Base-by-base conservation (phyloP, 1,140 invertebrate species). In the Apolygus lucorum region DNA sequence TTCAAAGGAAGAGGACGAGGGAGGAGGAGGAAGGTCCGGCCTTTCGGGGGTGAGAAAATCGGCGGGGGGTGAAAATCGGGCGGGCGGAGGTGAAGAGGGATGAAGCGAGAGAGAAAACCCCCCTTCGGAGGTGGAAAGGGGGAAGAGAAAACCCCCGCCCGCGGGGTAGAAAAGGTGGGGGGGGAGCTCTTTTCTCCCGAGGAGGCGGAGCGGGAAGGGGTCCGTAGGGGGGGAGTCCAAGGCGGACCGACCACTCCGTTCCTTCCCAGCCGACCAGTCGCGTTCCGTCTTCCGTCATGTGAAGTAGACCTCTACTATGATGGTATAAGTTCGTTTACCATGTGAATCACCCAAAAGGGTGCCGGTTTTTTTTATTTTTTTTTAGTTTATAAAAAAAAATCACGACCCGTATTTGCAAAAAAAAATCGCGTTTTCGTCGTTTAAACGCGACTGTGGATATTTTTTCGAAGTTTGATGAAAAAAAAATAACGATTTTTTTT, bases 361-460 rank as follows among this genome's bases (percentile, higher is more conserved):
- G 54, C 54, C 54, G 54, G 54, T 59, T 59, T 59, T 59, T 59
- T 59, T 59, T 59, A 17, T 17, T 59, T 59, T 59, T 11, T 59
- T 59, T 59, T 59, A 11, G 4, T 13, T 59, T 59, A 14, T 21
- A 59, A 59, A 11, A 59, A 4, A 13, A 11, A 22, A 22, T 11
- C 8, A 59, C 8, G 22, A 59, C 8, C 11, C 11, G 54, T 24
- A 22, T 4, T 4, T 21, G 22, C 54, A 11, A 13, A 59, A 4
- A 11, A 59, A 59, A 59, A 49, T 11, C 34, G 34, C 34, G 34
- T 11, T 42, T 42, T 42, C 34, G 34, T 42, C 34, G 17, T 42
- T 42, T n/a, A n/a, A n/a, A n/a, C 34, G 34, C 34, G 34, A 42
- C 4, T 8, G 17, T 4, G 4, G 34, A 42, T 8, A 42, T 17